phyloP scores from a whole-genome alignment of 2,113 vertebrate genomes.

The Perccottus glenii region DNA sequence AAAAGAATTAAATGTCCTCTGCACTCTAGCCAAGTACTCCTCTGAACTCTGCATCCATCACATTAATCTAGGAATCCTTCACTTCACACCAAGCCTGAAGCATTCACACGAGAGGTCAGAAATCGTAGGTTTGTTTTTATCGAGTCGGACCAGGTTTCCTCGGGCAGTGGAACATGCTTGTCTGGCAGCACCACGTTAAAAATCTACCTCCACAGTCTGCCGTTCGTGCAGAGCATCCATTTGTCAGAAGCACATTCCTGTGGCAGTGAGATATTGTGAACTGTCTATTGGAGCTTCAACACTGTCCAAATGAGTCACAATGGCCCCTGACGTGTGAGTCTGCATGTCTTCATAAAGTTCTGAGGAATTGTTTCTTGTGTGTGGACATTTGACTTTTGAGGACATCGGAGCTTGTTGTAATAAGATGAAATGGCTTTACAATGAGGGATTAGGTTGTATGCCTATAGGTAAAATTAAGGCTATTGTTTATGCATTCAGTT shows the following conservation, averaged over 20 bases:
- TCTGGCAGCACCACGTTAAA: constrained; percentile 18
- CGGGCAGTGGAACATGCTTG: constrained; percentile 34
- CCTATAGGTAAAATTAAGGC: no score
- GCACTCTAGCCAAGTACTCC: neutral
- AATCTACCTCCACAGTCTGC: constrained; percentile 20
- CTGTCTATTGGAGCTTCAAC: constrained; percentile 40
- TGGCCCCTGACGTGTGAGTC: constrained; percentile 27
- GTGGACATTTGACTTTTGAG: no score
- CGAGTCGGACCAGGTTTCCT: constrained; percentile 16
- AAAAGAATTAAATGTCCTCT: constrained; percentile 11
- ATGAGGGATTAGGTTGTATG: neutral
- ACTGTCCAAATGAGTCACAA: constrained; percentile 50
- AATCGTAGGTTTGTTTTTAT: no score
- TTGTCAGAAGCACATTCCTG: constrained; percentile 61
- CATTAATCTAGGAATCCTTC: no score
- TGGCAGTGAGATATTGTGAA: constrained; percentile 38
- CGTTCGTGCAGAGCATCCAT: constrained; percentile 49
- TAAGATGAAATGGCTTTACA: no score
- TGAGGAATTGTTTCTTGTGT: neutral
- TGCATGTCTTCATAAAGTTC: constrained; percentile 6
- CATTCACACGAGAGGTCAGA: no score
- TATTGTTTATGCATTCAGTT: no score
- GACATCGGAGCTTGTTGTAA: no score
- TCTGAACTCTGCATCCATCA: constrained; percentile 20
- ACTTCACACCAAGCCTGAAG: no score